Conservation (phyloP, 2,797 vertebrate species). For the Merluccius polli region DNA sequence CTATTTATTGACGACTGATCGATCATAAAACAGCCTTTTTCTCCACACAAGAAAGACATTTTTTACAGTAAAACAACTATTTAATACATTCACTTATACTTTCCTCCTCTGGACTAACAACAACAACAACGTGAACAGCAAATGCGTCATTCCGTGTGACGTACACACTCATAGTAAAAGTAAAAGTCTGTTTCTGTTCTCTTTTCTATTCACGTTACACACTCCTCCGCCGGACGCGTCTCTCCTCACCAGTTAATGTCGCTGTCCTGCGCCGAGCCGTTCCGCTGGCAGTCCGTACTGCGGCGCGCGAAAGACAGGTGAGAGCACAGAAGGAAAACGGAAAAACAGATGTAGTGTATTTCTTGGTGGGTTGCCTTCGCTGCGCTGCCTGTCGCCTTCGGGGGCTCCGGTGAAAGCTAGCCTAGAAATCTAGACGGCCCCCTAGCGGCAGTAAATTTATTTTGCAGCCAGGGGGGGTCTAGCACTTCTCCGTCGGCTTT, state of each 20-base stretch:
- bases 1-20: background rate
- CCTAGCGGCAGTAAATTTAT: too few species aligned
- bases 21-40: background rate
- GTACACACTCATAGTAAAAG: too few species aligned
- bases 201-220: too few species aligned
- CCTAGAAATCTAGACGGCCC: too few species aligned
- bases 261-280: constrained; percentile 75
- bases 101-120: too few species aligned
- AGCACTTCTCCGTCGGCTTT: too few species aligned
- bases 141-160: too few species aligned
- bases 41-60: too few species aligned
- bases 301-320: constrained; percentile 14
- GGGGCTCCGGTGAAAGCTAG: too few species aligned
- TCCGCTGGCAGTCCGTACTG: constrained; percentile 81
- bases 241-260: constrained; percentile 85
- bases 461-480: too few species aligned
- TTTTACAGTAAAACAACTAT: background rate
- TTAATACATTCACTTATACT: background rate
- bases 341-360: background rate
- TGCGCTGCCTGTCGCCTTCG: background rate
- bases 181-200: too few species aligned
- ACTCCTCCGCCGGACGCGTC: background rate
- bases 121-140: background rate
- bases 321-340: background rate
- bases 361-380: background rate